Evolutionary conservation across 2,797 vertebrate species (phyloP).

Genomic region (Falco novaeseelandiae): DNA sequence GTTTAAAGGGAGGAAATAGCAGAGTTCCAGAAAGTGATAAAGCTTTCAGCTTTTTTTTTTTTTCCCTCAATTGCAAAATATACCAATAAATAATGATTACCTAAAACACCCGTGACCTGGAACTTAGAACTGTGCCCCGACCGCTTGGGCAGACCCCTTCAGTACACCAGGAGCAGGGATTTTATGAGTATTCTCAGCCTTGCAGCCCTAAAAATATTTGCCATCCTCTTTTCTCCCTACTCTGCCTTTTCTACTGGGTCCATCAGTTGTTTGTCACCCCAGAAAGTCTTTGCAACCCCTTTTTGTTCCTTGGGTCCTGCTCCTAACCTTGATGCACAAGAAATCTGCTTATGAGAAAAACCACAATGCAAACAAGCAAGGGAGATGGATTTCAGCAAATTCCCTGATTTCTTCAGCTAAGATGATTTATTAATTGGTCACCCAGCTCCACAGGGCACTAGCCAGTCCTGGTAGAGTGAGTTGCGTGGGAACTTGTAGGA

Average conservation of each 20-base stretch:
- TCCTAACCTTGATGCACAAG: not conserved
- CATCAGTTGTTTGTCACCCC: not conserved
- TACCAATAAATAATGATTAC: constrained; percentile 44
- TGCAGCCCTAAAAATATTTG: not conserved
- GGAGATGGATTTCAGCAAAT: not conserved
- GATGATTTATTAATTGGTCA: not conserved
- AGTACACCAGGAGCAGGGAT: not conserved
- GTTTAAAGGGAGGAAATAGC: constrained; percentile 78
- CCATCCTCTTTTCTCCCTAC: not conserved
- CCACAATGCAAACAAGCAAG: rapidly evolving
- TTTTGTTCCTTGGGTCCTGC: not conserved
- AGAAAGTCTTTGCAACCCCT: not conserved
- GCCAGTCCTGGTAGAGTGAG: not conserved
- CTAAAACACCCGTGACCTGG: not conserved
- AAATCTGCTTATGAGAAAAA: not conserved
- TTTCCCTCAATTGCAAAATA: not conserved
- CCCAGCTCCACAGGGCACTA: rapidly evolving
- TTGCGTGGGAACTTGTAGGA: not conserved
- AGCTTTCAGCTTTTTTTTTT: constrained; percentile 8
- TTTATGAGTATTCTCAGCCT: not conserved
- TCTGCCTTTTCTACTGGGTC: not conserved
- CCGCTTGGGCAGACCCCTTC: not conserved
- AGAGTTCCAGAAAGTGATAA: constrained; percentile 68
- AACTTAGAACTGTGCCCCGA: not conserved
- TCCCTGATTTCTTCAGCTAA: not conserved